Base-by-base conservation (phyloP, 2,113 vertebrate species). In the Benitochromis conjunctus region DNA sequence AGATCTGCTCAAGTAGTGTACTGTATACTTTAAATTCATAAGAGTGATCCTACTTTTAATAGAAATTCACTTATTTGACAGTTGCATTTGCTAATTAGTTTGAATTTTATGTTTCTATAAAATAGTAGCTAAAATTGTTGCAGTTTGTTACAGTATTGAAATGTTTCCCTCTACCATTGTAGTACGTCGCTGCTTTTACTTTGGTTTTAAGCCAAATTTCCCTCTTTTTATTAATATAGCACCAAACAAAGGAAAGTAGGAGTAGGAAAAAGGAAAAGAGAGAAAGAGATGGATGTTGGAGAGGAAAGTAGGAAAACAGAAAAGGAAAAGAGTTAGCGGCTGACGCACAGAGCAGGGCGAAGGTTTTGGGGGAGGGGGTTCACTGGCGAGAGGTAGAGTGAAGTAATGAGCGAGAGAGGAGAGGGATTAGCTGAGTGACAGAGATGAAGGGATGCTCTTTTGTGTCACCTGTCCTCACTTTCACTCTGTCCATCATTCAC, bases 401-500 rank as follows among this genome's bases (percentile, higher is more conserved):
- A 94, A 54, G 94, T 93, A 91, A 94, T 92, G 89, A 93, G 90
- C 89, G 87, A 91, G 83, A 92, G 90, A 91, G 87, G 89, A 90
- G 89, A 85, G 84, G 93, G 89, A 95, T 95, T 94, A 93, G 79
- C 71, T 34, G 83, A 86, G 84, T 89, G 93, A 93, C 93, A 92
- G 90, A 94, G 92, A 95, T 94, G 92, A 93, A 94, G 93, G 87
- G 93, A 95, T 94, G 88, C 89, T 86, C 88, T 92, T 54, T 81
- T 85, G 82, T 94, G 91, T 93, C 92, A 89, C 90, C 88, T 86
- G 10, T 93, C 83, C 84, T 88, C 89, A 69, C 83, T 88, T 84
- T 92, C 79, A 87, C 90, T 81, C 89, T 13, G 90, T 92, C 88
- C 89, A 92, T 94, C 92, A 93, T 64, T 93, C 92, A 88, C 85